These are phyloP conservation scores for Bombus terrestris DNA, from an alignment of 1,140 invertebrate species.

Conservation along the genomic window DNA sequence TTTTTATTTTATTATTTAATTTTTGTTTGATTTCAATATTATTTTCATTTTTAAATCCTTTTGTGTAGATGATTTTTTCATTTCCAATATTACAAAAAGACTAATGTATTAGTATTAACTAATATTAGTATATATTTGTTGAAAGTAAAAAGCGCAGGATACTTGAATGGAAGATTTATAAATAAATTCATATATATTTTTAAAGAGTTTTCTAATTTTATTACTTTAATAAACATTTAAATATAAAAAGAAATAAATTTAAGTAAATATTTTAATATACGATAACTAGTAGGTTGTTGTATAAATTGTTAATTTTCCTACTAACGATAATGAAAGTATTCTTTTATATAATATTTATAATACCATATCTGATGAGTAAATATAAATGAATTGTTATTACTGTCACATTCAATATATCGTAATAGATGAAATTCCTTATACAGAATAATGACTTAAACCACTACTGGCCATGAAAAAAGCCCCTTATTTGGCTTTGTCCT, in stretches of 20 bases:
- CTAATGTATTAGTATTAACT: not conserved
- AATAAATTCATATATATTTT: not conserved
- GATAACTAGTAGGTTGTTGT: not conserved
- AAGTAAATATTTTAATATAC: not conserved
- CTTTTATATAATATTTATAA: not conserved
- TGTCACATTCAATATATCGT: not conserved
- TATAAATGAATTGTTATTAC: constrained; percentile 20
- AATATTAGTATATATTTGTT: not conserved
- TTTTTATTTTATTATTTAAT: constrained; percentile 5
- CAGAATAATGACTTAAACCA: not conserved
- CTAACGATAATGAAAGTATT: not conserved
- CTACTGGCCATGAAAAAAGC: not conserved
- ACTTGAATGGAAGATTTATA: not conserved
- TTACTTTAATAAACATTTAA: not conserved
- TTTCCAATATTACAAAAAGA: not conserved
- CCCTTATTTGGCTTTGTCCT: not conserved
- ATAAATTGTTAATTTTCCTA: not conserved
- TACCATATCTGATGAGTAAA: not conserved
- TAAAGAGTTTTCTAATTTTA: not conserved
- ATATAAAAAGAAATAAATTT: not conserved
- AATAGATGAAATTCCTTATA: not conserved
- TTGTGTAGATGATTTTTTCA: not conserved
- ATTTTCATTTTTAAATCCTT: not conserved
- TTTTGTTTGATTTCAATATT: not conserved
- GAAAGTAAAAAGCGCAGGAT: not conserved